phyloP scores from a whole-genome alignment of 1,140 invertebrate genomes.

The Agraylea sexmaculata region DNA sequence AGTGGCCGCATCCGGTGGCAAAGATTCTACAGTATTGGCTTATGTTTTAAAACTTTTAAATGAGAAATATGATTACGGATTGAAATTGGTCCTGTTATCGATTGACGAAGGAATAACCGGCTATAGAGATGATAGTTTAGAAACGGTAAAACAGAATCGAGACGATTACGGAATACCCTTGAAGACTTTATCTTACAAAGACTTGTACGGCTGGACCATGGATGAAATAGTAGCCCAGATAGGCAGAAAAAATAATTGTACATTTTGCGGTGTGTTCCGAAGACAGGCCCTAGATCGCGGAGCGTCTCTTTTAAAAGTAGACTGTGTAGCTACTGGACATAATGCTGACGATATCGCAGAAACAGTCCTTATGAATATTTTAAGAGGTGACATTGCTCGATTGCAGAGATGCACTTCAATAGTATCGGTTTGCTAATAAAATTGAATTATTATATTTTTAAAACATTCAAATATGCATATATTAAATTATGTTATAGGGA shows the following conservation, averaged over 20 bases:
- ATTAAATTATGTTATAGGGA: slow-evolving; percentile 42
- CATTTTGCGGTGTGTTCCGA: slow-evolving; percentile 95
- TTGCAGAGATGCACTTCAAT: slow-evolving; percentile 84
- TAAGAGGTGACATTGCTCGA: slow-evolving; percentile 92
- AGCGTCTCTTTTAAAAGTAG: slow-evolving; percentile 71
- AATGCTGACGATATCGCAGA: slow-evolving; percentile 99
- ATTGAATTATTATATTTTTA: neutral
- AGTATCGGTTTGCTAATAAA: slow-evolving; percentile 54
- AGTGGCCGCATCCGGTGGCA: slow-evolving; percentile 94
- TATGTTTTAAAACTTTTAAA: slow-evolving; percentile 88
- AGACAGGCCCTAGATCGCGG: slow-evolving; percentile 93
- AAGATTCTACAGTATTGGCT: slow-evolving; percentile 97
- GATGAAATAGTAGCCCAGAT: slow-evolving; percentile 93
- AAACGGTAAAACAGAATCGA: slow-evolving; percentile 91
- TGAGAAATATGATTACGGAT: slow-evolving; percentile 79
- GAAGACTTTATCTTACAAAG: slow-evolving; percentile 95
- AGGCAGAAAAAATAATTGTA: slow-evolving; percentile 97
- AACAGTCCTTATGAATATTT: slow-evolving; percentile 95
- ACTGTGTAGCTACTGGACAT: slow-evolving; percentile 95
- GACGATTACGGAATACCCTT: slow-evolving; percentile 89
- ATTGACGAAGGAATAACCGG: slow-evolving; percentile 99
- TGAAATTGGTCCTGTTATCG: slow-evolving; percentile 86
- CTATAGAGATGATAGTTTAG: slow-evolving; percentile 94
- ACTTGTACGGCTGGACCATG: slow-evolving; percentile 99
- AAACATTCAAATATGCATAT: slow-evolving; percentile 7